phyloP scores from a whole-genome alignment of 2,888 invertebrate genomes.

The Phengaris arion region DNA sequence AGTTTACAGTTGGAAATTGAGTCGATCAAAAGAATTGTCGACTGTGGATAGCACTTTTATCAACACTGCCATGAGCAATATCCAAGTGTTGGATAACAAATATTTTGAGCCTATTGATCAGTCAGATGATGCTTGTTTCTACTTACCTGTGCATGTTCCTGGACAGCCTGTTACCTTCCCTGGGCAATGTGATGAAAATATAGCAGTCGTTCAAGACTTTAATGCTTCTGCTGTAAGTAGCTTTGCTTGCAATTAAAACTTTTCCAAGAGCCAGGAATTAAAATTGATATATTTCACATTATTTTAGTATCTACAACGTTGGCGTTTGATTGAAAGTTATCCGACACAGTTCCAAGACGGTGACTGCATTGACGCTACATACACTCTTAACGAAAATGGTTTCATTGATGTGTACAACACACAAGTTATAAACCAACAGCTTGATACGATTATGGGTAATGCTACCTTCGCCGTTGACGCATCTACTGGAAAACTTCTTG shows the following conservation, averaged over 20 bases:
- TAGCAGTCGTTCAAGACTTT: slow-evolving; percentile 55
- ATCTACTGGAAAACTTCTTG: slow-evolving; percentile 74
- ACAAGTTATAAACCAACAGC: slow-evolving; percentile 62
- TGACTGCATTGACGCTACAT: slow-evolving; percentile 80
- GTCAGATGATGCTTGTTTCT: slow-evolving; percentile 56
- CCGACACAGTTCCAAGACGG: slow-evolving; percentile 79
- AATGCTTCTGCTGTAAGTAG: slow-evolving; percentile 50
- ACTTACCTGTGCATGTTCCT: slow-evolving; percentile 52
- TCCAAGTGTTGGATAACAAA: slow-evolving; percentile 50
- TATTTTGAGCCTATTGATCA: slow-evolving; percentile 58
- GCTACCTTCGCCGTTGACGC: slow-evolving; percentile 61
- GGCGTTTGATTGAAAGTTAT: slow-evolving; percentile 83
- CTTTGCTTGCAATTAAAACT: no score
- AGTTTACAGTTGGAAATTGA: slow-evolving; percentile 72
- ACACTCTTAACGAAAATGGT: slow-evolving; percentile 54
- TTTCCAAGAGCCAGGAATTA: no score
- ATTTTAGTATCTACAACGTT: slow-evolving; percentile 57
- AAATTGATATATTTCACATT: neutral
- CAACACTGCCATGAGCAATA: slow-evolving; percentile 44
- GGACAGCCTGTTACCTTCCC: slow-evolving; percentile 55
- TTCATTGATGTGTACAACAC: slow-evolving; percentile 49
- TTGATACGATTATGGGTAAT: slow-evolving; percentile 70
- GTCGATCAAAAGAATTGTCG: slow-evolving; percentile 50
- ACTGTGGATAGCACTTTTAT: slow-evolving; percentile 45
- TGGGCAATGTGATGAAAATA: slow-evolving; percentile 58